A percentile compares a stretch with the other conserved stretches of the same genome.
phyloP scores from a whole-genome alignment of 1,140 invertebrate genomes.

The Branchinecta lynchi region DNA sequence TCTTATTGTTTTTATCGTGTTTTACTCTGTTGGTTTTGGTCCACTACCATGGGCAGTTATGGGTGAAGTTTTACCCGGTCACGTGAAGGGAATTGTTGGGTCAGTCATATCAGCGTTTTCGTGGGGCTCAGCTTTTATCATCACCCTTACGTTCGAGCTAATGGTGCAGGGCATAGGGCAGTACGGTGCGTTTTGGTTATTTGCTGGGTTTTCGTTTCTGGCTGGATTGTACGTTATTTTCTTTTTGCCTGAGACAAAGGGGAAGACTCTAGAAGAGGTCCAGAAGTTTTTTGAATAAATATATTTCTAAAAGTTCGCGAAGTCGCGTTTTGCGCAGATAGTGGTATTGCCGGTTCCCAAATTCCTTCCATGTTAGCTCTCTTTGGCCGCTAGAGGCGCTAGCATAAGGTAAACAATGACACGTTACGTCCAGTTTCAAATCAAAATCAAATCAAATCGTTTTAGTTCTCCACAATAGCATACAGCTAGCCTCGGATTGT shows the following conservation, averaged over 20 bases:
- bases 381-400: too few relatives aligned
- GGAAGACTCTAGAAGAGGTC: slow-evolving; percentile 55
- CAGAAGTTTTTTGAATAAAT: slow-evolving; percentile 27
- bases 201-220: slow-evolving; percentile 47
- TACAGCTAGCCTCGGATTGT: too few relatives aligned
- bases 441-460: too few relatives aligned
- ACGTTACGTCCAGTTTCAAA: too few relatives aligned
- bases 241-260: slow-evolving; percentile 60
- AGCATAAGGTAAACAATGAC: too few relatives aligned
- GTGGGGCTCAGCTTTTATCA: slow-evolving; percentile 60
- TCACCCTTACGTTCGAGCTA: slow-evolving; percentile 54
- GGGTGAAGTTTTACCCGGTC: slow-evolving; percentile 61
- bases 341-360: too few relatives aligned
- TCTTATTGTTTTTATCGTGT: slow-evolving; percentile 38
- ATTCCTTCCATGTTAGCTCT: too few relatives aligned
- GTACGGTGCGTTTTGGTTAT: slow-evolving; percentile 60
- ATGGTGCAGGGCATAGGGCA: slow-evolving; percentile 42
- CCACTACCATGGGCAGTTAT: slow-evolving; percentile 71
- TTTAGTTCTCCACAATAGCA: too few relatives aligned
- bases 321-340: too few relatives aligned
- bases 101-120: slow-evolving; percentile 50
- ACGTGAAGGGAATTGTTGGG: slow-evolving; percentile 50
- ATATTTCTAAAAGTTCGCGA: too few relatives aligned
- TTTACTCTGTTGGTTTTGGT: slow-evolving; percentile 52
- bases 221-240: slow-evolving; percentile 47